These are phyloP conservation scores for Cephus rjabovi DNA, from an alignment of 2,888 invertebrate genomes.

Conservation along the genomic window DNA sequence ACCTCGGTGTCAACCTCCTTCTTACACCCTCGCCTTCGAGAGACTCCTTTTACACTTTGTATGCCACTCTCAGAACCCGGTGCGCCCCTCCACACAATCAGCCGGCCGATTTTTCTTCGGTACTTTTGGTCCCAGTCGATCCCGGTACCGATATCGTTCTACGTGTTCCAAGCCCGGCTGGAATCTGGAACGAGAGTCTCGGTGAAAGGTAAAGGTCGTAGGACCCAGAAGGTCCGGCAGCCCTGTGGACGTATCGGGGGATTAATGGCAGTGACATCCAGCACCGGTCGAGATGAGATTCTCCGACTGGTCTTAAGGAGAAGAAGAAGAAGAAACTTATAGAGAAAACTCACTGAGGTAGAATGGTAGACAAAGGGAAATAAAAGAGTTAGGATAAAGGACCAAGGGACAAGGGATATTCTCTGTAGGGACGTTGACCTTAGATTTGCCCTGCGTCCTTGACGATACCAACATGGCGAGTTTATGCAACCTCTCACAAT, in stretches of 20 bases:
- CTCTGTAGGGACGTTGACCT: slow-evolving; percentile 55
- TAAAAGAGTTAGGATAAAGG: background rate
- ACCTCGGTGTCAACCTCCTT: slow-evolving; percentile 18
- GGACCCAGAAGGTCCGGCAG: slow-evolving; percentile 35
- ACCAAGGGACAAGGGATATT: slow-evolving; percentile 8
- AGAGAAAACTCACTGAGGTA: slow-evolving; percentile 24
- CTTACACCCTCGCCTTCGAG: slow-evolving; percentile 24
- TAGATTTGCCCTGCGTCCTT: slow-evolving; percentile 60
- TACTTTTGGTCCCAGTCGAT: background rate
- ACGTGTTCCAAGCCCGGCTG: slow-evolving; percentile 5
- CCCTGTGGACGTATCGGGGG: slow-evolving; percentile 47
- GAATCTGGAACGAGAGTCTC: slow-evolving; percentile 17
- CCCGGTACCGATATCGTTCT: background rate
- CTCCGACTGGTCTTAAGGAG: slow-evolving; percentile 24
- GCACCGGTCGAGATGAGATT: slow-evolving; percentile 52
- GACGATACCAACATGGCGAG: slow-evolving; percentile 58
- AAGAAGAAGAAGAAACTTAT: slow-evolving; percentile 27
- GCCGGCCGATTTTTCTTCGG: background rate
- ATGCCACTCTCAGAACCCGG: background rate
- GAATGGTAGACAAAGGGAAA: slow-evolving; percentile 23
- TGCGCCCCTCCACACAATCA: background rate
- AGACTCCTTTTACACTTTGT: background rate
- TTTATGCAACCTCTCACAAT: slow-evolving; percentile 52
- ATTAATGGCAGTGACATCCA: slow-evolving; percentile 61
- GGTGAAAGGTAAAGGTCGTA: slow-evolving; percentile 13